Evolutionary conservation across 2,888 invertebrate species (phyloP).

Genomic region (Charanyca ferruginea): DNA sequence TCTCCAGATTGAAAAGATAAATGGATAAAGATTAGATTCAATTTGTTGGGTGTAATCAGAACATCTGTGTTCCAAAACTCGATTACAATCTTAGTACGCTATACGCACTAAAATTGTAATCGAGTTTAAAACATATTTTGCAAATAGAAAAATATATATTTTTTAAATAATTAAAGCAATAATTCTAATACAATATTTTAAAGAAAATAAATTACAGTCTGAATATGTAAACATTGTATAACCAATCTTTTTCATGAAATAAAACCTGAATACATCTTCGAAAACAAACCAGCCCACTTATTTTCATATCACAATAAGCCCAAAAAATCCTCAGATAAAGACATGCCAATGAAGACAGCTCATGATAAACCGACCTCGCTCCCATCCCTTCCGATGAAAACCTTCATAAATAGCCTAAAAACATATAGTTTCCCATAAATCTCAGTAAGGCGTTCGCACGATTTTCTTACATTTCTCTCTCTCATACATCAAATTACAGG

Average conservation of each 20-base stretch:
- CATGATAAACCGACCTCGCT: slow-evolving; percentile 56
- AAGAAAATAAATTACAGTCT: background rate
- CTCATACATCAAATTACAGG: slow-evolving; percentile 85
- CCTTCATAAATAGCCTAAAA: slow-evolving; percentile 63
- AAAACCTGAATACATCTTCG: background rate
- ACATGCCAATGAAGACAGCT: slow-evolving; percentile 62
- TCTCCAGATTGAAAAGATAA: slow-evolving; percentile 14
- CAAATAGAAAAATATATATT: background rate
- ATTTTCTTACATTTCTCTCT: slow-evolving; percentile 66
- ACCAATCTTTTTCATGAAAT: no score
- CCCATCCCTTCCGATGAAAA: slow-evolving; percentile 45
- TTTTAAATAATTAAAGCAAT: no score
- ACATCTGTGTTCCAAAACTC: slow-evolving; percentile 1
- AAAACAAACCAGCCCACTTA: background rate
- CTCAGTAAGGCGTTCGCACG: slow-evolving; percentile 56
- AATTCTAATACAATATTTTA: no score
- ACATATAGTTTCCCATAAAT: slow-evolving; percentile 60
- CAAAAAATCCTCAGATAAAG: slow-evolving; percentile 47
- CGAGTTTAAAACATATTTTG: background rate
- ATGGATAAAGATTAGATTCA: slow-evolving; percentile 14
- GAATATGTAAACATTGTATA: background rate
- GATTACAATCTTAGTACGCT: no score
- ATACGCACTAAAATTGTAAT: background rate
- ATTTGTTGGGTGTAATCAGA: slow-evolving; percentile 2
- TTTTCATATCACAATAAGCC: slow-evolving; percentile 10